Percentiles rank a stretch among this genome's conserved stretches.
Evolutionary conservation across 2,113 vertebrate genomes (phyloP).

Genomic region (Geococcyx californianus): DNA sequence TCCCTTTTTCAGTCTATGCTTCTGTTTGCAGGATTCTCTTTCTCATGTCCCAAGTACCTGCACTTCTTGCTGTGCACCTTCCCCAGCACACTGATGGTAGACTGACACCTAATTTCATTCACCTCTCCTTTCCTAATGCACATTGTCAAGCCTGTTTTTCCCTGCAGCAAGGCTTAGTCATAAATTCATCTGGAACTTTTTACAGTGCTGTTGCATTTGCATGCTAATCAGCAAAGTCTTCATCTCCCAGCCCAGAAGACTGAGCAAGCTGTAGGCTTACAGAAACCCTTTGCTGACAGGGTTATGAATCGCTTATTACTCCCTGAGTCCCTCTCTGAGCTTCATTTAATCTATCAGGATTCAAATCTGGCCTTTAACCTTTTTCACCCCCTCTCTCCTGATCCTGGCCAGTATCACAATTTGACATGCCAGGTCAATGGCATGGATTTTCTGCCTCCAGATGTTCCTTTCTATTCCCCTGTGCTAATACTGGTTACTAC

Average conservation of each 20-base stretch:
- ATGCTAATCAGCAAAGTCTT: conserved; percentile 26
- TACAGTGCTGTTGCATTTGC: conserved; percentile 8
- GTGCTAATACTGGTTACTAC: neutral
- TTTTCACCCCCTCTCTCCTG: neutral
- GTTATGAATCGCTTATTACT: conserved; percentile 23
- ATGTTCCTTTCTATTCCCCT: conserved; percentile 46
- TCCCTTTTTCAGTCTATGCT: neutral
- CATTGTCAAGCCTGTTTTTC: conserved; percentile 14
- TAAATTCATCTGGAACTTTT: conserved; percentile 36
- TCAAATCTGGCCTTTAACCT: conserved; percentile 52
- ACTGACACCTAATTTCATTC: conserved; percentile 13
- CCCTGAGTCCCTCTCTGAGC: neutral
- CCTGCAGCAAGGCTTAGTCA: conserved; percentile 7
- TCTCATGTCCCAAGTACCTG: neutral
- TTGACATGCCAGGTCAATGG: conserved; percentile 43
- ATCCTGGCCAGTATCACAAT: neutral
- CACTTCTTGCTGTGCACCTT: neutral
- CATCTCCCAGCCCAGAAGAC: neutral
- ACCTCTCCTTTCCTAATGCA: conserved; percentile 27
- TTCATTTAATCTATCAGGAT: conserved; percentile 41
- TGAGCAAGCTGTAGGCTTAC: neutral
- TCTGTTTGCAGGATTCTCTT: neutral
- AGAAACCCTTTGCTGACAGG: neutral
- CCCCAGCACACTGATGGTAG: neutral
- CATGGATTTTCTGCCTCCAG: conserved; percentile 64